Percentiles rank a stretch among this genome's conserved stretches.
Conservation (phyloP, 1,140 invertebrate genomes). For the Drosophila cardini region DNA sequence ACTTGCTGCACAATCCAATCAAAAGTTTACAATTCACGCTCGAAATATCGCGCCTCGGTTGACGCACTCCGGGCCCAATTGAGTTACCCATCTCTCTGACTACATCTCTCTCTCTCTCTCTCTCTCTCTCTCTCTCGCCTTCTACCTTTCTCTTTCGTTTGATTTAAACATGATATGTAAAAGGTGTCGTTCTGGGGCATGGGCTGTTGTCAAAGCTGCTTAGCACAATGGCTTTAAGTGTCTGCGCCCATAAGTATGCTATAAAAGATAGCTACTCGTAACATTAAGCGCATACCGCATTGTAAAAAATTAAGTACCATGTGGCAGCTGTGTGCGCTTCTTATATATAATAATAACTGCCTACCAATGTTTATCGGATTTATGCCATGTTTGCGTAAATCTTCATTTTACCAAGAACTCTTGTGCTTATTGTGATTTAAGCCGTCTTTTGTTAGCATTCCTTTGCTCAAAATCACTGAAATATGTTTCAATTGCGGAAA, state of each 20-base stretch:
- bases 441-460: constrained; percentile 27
- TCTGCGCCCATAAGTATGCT: constrained; percentile 36
- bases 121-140: constrained; percentile 16
- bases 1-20: constrained; percentile 80
- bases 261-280: constrained; percentile 57
- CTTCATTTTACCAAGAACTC: constrained; percentile 36
- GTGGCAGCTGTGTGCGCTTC: constrained; percentile 29
- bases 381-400: constrained; percentile 47
- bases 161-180: constrained; percentile 45
- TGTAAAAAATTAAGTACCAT: constrained; percentile 53
- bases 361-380: constrained; percentile 36
- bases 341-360: constrained; percentile 40
- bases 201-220: constrained; percentile 59
- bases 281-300: constrained; percentile 41
- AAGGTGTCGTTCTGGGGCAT: constrained; percentile 17
- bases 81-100: background rate
- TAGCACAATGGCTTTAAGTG: constrained; percentile 55
- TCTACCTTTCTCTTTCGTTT: constrained; percentile 6
- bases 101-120: background rate
- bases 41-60: constrained; percentile 68
- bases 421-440: constrained; percentile 66
- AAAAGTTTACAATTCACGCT: constrained; percentile 82
- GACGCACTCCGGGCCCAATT: constrained; percentile 39
- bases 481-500: background rate
- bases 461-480: background rate